Conservation (phyloP, 2,113 vertebrate species). For the Noctilio leporinus region DNA sequence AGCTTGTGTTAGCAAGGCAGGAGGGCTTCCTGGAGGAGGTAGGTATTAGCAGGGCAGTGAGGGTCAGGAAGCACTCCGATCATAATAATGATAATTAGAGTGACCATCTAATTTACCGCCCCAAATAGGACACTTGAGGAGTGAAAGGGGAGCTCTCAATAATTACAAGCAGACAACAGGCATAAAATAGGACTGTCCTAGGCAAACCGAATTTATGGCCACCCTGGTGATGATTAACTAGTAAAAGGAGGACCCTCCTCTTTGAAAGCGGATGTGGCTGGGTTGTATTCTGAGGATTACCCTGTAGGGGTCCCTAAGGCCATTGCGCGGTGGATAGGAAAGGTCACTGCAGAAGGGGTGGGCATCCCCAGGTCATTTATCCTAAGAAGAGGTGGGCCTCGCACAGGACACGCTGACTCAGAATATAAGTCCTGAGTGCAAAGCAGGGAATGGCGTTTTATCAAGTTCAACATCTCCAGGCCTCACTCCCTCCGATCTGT, state of each 20-base stretch:
- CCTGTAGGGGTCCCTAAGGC: constrained; percentile 13
- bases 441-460: neutral
- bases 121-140: constrained; percentile 30
- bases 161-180: constrained; percentile 42
- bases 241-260: neutral
- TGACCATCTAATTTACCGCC: constrained; percentile 37
- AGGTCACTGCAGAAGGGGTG: neutral
- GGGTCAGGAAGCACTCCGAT: neutral
- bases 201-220: constrained; percentile 36
- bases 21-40: neutral
- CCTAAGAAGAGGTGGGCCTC: neutral
- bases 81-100: neutral
- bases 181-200: constrained; percentile 53
- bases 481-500: neutral
- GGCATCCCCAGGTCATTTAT: too few species aligned
- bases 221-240: constrained; percentile 33
- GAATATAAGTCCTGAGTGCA: neutral
- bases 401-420: neutral
- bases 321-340: neutral
- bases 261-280: neutral
- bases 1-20: neutral
- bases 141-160: constrained; percentile 52
- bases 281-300: neutral
- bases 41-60: neutral
- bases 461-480: neutral